Percentiles rank a stretch among this genome's conserved stretches.
Conservation (phyloP, 37 sponge, comb jelly and placozoan species). For the Tethya wilhelma region DNA sequence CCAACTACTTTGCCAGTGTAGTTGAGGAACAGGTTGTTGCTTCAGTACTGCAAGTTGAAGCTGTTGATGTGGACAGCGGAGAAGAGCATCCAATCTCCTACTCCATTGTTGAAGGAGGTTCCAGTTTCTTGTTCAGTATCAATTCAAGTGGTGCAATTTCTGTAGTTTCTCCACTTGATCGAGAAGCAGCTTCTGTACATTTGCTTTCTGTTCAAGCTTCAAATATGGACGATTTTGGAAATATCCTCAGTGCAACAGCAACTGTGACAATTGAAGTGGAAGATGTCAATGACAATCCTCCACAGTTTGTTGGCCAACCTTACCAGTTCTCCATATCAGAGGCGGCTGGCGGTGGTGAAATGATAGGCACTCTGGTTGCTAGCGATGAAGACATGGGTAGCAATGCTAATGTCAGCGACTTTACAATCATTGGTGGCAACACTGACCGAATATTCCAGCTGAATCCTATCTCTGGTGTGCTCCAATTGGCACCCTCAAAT, state of each 20-base stretch:
- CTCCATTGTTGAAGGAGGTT: constrained; percentile 11
- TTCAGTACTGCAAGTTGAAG: constrained; percentile 30
- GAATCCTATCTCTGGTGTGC: constrained; percentile 10
- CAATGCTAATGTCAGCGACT: constrained; percentile 39
- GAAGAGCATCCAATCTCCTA: constrained; percentile 20
- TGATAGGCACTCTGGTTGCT: constrained; percentile 22
- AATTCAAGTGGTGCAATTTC: constrained; percentile 16
- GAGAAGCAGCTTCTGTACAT: constrained; percentile 34
- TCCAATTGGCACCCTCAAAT: background rate
- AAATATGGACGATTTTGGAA: constrained; percentile 27
- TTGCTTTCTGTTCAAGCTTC: constrained; percentile 46
- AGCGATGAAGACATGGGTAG: constrained; percentile 34
- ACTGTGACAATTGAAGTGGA: constrained; percentile 10
- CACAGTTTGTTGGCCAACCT: constrained; percentile 17
- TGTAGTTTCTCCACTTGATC: constrained; percentile 35
- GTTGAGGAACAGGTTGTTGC: constrained; percentile 34
- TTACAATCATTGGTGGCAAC: constrained; percentile 9
- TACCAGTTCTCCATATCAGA: constrained; percentile 25
- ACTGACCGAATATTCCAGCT: constrained; percentile 13
- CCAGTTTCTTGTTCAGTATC: constrained; percentile 7
- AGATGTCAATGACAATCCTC: constrained; percentile 55
- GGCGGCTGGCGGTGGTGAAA: background rate
- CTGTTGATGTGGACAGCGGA: constrained; percentile 57
- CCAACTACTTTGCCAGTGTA: constrained; percentile 32
- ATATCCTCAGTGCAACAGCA: constrained; percentile 14